A percentile compares a stretch with the other conserved stretches of the same genome.
These are phyloP conservation scores for Drosophila aff. DNA, from an alignment of 1,140 invertebrate species.

Conservation along the genomic window DNA sequence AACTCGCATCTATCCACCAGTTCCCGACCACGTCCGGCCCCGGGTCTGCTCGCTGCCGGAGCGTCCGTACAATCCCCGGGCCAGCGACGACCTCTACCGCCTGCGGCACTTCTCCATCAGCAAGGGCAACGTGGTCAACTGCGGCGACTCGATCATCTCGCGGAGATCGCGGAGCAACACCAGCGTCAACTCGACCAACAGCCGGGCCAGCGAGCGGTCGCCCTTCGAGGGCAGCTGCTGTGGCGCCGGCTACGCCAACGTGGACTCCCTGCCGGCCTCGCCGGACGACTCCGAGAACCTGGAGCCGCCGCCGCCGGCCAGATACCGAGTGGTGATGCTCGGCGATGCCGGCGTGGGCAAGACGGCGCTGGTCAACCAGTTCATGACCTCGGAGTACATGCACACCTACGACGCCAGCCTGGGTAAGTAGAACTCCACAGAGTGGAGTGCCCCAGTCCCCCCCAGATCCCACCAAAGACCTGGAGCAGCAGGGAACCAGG, in stretches of 20 bases:
- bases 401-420: constrained; percentile 95
- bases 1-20: constrained; percentile 84
- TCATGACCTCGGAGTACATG: constrained; percentile 97
- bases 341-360: constrained; percentile 95
- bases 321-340: constrained; percentile 91
- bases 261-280: constrained; percentile 88
- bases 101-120: constrained; percentile 95
- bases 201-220: constrained; percentile 91
- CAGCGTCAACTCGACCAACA: constrained; percentile 92
- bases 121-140: constrained; percentile 94
- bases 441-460: neutral
- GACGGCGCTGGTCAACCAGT: constrained; percentile 94
- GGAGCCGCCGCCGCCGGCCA: constrained; percentile 76
- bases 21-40: constrained; percentile 92
- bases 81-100: constrained; percentile 93
- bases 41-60: constrained; percentile 93
- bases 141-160: constrained; percentile 94
- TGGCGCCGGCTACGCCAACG: constrained; percentile 90
- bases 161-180: constrained; percentile 92
- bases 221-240: constrained; percentile 94
- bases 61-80: constrained; percentile 92
- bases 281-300: constrained; percentile 86
- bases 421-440: constrained; percentile 87
- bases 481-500: constrained; percentile 15
- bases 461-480: constrained; percentile 1